Base-by-base conservation (phyloP, 1,140 invertebrate genomes). In the Batillaria attramentaria region DNA sequence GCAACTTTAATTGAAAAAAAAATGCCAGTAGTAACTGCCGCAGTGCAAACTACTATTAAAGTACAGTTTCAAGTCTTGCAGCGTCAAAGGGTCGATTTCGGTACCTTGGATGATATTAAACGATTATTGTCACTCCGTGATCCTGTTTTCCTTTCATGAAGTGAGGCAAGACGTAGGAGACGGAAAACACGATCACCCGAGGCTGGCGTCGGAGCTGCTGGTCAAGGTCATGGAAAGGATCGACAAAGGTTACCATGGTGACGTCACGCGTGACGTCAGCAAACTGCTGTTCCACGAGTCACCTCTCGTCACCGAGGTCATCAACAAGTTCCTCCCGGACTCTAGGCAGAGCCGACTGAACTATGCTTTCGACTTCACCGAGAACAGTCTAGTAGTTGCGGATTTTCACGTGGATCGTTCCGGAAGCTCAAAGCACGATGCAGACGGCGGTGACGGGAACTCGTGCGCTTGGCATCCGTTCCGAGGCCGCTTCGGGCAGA, bases 231-330 rank as follows among this genome's bases (percentile, higher is more conserved):
- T 37, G 6, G 20, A 13, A 65, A 6, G 39, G n/a, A n/a, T 39
- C 73, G 41, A n/a, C 31, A 28, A 6, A 33, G 18, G 10, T n/a
- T 57, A 65, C 31, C 2, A 62, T 20, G 57, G 18, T 24, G 20
- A 41, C 20, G 24, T 60, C 6, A 33, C 37, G 73, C 37, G 28
- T n/a, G 16, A n/a, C 57, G 16, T 75, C 54, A 62, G 73, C 54
- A 65, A 37, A 50, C 16, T 65, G 3, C 46, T 54, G 8, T 75
- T 75, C 73, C 73, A 75, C 73, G 73, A 75, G 54, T 62, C 31
- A 2, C 33, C 1, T 8, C 24, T 42, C 8, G 73, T 75, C 18
- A 50, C 28, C 35, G 13, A 28, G 33, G 16, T 62, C 73, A n/a
- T 75, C n/a, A 28, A 18, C 31, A n/a, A 39, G 4, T 39, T 62